A percentile compares a stretch with the other conserved stretches of the same genome.
Evolutionary conservation across 2,797 vertebrate genomes (phyloP).

Genomic region (Graptemys geographica): DNA sequence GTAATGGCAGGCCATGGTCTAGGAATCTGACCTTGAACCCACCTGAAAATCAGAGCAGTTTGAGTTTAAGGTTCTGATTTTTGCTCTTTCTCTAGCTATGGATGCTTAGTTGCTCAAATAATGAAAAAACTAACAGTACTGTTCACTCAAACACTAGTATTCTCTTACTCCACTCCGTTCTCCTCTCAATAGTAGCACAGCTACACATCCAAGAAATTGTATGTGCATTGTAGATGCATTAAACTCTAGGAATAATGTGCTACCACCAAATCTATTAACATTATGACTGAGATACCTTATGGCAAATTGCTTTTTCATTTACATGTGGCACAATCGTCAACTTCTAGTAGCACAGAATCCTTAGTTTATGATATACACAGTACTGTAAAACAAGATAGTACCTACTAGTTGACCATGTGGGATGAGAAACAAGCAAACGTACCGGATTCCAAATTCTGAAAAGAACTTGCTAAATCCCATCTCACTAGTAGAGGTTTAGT

Average conservation of each 20-base stretch:
- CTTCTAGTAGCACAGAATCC: not conserved
- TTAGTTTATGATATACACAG: not conserved
- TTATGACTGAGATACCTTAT: not conserved
- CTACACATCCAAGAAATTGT: not conserved
- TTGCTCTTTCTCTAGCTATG: slow-evolving; percentile 19
- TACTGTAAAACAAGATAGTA: not conserved
- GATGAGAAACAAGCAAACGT: not conserved
- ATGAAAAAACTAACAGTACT: slow-evolving; percentile 8
- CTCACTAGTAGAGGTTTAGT: not conserved
- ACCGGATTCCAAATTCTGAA: fast-evolving
- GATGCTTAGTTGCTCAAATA: slow-evolving; percentile 18
- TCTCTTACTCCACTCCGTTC: slow-evolving; percentile 31
- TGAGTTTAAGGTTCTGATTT: slow-evolving; percentile 49
- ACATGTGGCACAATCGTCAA: not conserved
- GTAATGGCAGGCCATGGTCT: not conserved
- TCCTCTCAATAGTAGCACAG: not conserved
- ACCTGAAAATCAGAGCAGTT: slow-evolving; percentile 18
- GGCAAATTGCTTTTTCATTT: not conserved
- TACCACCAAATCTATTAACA: not conserved
- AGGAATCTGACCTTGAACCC: slow-evolving; percentile 27
- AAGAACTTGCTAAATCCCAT: not conserved
- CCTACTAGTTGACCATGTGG: not conserved
- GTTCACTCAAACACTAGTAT: slow-evolving; percentile 39
- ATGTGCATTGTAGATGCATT: not conserved
- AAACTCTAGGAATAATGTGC: not conserved